phyloP scores from a whole-genome alignment of 2,797 vertebrate genomes.

The Sardinella longiceps region DNA sequence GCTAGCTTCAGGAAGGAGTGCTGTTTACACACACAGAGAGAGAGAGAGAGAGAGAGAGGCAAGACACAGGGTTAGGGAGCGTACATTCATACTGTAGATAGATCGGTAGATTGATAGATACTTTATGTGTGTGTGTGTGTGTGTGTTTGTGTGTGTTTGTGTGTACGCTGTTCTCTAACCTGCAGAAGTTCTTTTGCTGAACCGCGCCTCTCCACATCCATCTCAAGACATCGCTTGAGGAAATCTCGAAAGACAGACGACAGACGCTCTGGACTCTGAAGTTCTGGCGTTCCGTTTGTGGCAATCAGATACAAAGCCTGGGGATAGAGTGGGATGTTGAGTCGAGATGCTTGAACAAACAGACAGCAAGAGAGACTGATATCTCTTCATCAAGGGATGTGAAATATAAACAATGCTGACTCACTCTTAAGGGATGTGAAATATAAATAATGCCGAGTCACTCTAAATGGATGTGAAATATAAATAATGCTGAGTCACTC shows the following conservation, averaged over 20 bases:
- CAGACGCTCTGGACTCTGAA: slow-evolving; percentile 88
- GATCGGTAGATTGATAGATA: no score
- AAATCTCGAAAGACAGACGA: slow-evolving; percentile 88
- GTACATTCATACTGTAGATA: no score
- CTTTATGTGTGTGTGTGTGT: slow-evolving; percentile 10
- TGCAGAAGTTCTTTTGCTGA: slow-evolving; percentile 89
- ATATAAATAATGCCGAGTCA: no score
- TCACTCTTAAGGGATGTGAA: no score
- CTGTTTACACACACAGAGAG: slow-evolving; percentile 61
- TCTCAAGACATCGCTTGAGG: slow-evolving; percentile 88
- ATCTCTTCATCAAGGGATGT: no score
- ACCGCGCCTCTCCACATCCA: slow-evolving; percentile 88
- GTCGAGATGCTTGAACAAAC: not conserved
- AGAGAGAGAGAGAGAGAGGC: slow-evolving; percentile 33
- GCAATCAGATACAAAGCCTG: slow-evolving; percentile 90
- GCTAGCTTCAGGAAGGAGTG: slow-evolving; percentile 91
- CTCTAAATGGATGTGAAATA: no score
- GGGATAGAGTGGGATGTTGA: no score
- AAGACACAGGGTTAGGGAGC: no score
- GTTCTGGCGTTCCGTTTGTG: slow-evolving; percentile 88
- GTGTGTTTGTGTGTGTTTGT: not conserved
- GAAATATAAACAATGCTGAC: no score
- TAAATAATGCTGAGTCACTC: no score
- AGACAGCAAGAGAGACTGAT: not conserved
- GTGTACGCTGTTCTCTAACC: slow-evolving; percentile 61